phyloP scores from a whole-genome alignment of 2,888 invertebrate genomes.

The Ischnus inquisitorius region DNA sequence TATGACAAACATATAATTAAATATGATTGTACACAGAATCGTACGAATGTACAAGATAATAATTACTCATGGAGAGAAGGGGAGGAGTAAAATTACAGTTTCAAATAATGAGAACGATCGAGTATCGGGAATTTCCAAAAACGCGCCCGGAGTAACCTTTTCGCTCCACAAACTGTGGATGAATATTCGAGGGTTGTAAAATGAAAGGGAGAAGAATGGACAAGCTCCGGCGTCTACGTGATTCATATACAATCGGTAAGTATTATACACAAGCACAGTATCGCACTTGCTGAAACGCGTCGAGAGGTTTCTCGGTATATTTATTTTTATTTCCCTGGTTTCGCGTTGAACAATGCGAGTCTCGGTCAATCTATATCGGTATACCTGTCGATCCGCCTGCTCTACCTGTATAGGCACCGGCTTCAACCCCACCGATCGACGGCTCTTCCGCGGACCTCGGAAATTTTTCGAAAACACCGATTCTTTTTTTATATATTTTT shows the following conservation, averaged over 20 bases:
- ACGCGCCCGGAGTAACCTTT: not conserved
- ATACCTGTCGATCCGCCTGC: constrained; percentile 26
- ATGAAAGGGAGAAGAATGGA: constrained; percentile 1
- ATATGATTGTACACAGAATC: too few species aligned
- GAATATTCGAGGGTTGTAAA: constrained; percentile 35
- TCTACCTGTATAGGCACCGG: constrained; percentile 38
- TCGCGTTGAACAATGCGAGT: not conserved
- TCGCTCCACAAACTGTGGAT: not conserved
- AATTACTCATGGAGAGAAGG: not conserved
- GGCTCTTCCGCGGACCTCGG: too few species aligned
- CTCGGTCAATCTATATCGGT: constrained; percentile 16
- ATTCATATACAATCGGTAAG: not conserved
- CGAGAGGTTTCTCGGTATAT: constrained; percentile 18
- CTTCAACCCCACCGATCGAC: constrained; percentile 13
- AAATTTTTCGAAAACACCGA: too few species aligned
- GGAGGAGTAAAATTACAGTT: too few species aligned
- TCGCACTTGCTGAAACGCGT: constrained; percentile 2
- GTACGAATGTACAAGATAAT: too few species aligned
- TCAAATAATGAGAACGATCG: not conserved
- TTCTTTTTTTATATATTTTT: too few species aligned
- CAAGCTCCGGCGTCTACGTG: not conserved
- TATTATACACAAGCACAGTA: not conserved
- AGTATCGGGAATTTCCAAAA: constrained; percentile 29
- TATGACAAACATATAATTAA: too few species aligned
- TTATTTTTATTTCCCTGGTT: too few species aligned